Conservation (phyloP, 2,113 vertebrate genomes). For the Proteles cristata region DNA sequence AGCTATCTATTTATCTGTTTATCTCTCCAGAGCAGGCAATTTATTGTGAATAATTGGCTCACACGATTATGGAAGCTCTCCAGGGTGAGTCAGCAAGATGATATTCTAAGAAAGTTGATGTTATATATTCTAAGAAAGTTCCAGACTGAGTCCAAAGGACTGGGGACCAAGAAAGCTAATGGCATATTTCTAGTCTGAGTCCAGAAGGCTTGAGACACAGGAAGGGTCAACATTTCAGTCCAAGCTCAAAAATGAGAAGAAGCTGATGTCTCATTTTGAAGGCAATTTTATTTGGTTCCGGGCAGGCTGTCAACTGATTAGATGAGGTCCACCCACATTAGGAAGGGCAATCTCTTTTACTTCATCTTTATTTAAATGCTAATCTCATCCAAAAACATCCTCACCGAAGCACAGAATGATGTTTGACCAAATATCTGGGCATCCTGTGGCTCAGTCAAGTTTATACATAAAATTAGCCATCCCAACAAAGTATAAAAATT, state of each 20-base stretch:
- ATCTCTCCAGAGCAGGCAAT: background rate
- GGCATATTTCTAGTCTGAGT: background rate
- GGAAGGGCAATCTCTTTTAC: background rate
- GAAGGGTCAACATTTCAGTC: background rate
- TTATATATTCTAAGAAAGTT: too few species aligned
- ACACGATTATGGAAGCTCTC: too few species aligned
- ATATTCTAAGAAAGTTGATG: background rate
- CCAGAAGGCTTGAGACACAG: background rate
- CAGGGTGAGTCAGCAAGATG: too few species aligned
- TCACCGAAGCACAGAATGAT: background rate
- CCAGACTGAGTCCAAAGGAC: background rate
- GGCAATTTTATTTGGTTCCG: accelerated
- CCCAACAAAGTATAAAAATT: background rate
- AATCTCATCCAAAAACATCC: background rate
- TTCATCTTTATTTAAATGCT: background rate
- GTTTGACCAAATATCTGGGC: background rate
- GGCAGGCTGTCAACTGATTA: background rate
- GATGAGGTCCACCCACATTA: too few species aligned
- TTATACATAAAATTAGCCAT: background rate
- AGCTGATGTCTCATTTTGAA: too few species aligned
- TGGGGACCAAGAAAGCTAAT: too few species aligned
- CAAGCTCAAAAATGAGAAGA: background rate
- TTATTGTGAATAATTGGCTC: background rate
- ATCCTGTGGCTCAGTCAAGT: background rate
- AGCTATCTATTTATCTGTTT: background rate